Percentiles rank a stretch among this genome's conserved stretches.
phyloP scores from a whole-genome alignment of 1,140 invertebrate species.

The Temnothorax nylanderi region DNA sequence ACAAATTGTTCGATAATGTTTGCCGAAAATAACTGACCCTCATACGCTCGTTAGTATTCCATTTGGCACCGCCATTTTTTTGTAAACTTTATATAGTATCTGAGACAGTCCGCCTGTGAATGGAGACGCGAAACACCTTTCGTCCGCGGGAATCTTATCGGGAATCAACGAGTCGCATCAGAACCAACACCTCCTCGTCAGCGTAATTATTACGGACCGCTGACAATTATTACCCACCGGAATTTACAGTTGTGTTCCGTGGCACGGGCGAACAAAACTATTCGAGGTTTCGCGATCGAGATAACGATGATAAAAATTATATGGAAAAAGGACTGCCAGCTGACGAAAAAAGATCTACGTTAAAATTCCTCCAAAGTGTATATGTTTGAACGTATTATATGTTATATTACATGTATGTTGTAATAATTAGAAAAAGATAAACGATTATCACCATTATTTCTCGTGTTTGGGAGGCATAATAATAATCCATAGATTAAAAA shows the following conservation, averaged over 20 bases:
- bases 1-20: constrained; percentile 68
- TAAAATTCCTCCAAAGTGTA: background rate
- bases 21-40: constrained; percentile 57
- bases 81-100: constrained; percentile 75
- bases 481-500: background rate
- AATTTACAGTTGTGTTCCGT: constrained; percentile 9
- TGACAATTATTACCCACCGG: constrained; percentile 26
- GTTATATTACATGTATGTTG: background rate
- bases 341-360: background rate
- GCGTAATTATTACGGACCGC: background rate
- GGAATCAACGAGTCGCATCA: background rate
- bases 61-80: constrained; percentile 60
- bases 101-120: background rate
- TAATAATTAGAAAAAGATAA: background rate
- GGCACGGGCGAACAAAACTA: background rate
- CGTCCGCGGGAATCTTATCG: constrained; percentile 26
- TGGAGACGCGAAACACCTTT: constrained; percentile 63
- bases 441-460: background rate
- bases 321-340: background rate
- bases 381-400: background rate
- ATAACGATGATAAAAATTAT: constrained; percentile 17
- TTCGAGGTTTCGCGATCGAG: background rate
- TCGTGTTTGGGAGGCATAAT: background rate
- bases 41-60: constrained; percentile 50
- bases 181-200: background rate